Evolutionary conservation across 2,113 vertebrate genomes (phyloP).

Genomic region (rabbit (Oryctolagus cuniculus)): mOryCun1.1 NC_091448.1:4182501-4183000

Average conservation of each 20-base stretch:
- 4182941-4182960: accelerated
- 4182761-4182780: background rate
- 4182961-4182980: accelerated
- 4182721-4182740: background rate
- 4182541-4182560: no score
- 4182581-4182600: no score
- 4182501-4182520: no score
- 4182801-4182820: background rate
- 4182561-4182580: no score
- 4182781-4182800: background rate
- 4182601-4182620: no score
- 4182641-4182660: no score
- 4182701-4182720: background rate
- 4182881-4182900: accelerated
- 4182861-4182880: background rate
- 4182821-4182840: background rate
- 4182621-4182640: no score
- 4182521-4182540: no score
- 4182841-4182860: background rate
- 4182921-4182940: background rate
- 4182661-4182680: no score
- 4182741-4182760: background rate
- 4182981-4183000: background rate
- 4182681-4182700: no score
- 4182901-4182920: background rate